Evolutionary conservation across 2,888 invertebrate species (phyloP), one percentile per base, ranked within the genome.

Genomic region (Eristalis intricaria): DNA sequence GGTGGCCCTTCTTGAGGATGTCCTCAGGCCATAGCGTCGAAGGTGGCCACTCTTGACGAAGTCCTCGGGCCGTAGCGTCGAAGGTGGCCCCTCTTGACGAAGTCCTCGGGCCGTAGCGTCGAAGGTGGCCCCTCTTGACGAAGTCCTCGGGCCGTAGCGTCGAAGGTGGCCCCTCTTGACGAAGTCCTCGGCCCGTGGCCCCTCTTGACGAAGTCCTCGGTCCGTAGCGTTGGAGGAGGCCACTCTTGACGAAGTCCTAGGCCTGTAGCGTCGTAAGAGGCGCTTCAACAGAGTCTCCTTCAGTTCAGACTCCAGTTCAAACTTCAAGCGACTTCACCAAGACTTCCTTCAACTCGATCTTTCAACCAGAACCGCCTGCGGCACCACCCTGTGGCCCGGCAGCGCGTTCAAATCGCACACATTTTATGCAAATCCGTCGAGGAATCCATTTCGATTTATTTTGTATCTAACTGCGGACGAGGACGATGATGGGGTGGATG

Each of bases 361-460:
- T 32, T n/a, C 50, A 19, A 19, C n/a, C 15, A 1, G 13, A n/a
- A 43, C 13, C n/a, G n/a, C 43, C n/a, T 43, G n/a, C n/a, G n/a
- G 50, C 19, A 8, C 19, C 50, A 50, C 50, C 50, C 50, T 50
- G 50, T 50, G 38, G 3, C 15, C 43, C 0, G 2, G 8, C 19
- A 19, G 5, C 26, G 35, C 13, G 19, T 23, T 58, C 60, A 60
- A 84, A 74, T 76, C 73, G 68, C 73, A 81, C 71, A 69, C 73
- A 65, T 29, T 32, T 61, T 77, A 77, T 85, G 85, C 85, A 81
- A 81, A 81, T 78, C 4, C 35, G n/a, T 13, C 26, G 5, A 8
- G 64, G 19, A 64, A 32, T 13, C 19, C 29, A 65, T 13, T 78
- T 82, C 78, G 29, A 82, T 69, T 87, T 73, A 76, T 79, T 87